Base-by-base conservation (phyloP, 2,888 invertebrate genomes). In the Aethes cnicana region DNA sequence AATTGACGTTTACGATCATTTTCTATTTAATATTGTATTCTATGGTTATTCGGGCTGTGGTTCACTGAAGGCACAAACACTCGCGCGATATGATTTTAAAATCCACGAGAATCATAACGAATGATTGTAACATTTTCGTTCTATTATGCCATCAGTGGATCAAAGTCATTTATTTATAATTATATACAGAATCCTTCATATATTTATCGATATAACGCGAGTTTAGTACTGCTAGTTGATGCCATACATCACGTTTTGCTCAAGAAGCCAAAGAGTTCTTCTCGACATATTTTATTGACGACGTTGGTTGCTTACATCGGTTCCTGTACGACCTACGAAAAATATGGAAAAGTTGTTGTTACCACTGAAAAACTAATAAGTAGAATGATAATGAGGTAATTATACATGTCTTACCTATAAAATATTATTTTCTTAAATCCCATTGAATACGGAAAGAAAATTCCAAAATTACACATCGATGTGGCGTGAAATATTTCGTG, bases 241-340 rank as follows among this genome's bases (percentile, higher is more conserved):
- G 84, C 84, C 84, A 84, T 84, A 82, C 57, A 69, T 68, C 66
- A 69, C 70, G 66, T 74, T 83, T 88, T 88, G 88, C 88, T 88
- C 88, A 88, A 88, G 69, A 74, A 80, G 84, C 88, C 88, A 88
- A 88, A 88, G 88, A 86, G 72, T 71, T 64, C 54, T 63, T 55
- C 28, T 36, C 35, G 9, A 32, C 50, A 30, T 48, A 25, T 3
- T 37, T 44, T 44, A 50, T 37, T 21, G 36, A 6, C 20, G 23
- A 43, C 23, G 35, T 44, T 50, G 36, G 30, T 48, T 30, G 16
- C 12, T 36, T n/a, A n/a, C n/a, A n/a, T 44, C 50, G 50, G 50
- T 50, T 50, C 23, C 35, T 50, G 17, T 33, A 21, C 9, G 28
- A n/a, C 23, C 21, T 9, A 1, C 16, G 21, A 43, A 18, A n/a